Evolutionary conservation across 2,888 invertebrate genomes (phyloP), one percentile per base, ranked within the genome.

Genomic region (Urechis unicinctus): DNA sequence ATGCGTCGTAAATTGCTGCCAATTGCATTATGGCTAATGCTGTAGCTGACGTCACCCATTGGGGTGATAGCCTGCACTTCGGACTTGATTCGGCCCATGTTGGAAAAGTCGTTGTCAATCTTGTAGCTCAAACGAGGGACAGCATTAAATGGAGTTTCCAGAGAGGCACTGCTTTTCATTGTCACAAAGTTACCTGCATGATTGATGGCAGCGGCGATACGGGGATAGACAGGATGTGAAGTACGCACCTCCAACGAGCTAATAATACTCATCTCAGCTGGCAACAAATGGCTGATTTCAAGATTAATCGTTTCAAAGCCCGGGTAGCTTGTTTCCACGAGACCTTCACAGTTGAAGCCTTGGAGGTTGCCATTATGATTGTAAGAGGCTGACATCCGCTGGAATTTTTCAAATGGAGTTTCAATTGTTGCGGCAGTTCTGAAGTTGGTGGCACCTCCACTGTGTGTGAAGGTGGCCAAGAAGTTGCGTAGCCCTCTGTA

Each of bases 391-490:
- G 59, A 62, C 50, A 61, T 59, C 43, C 57, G 44, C 29, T 65
- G 60, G 57, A 61, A 62, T 6, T 61, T 63, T 22, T 43, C 17
- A 52, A 67, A 66, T 17, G 68, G 68, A n/a, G 68, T 68, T 45
- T 52, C 28, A 36, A 41, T 36, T 17, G 30, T 45, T n/a, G 53
- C 45, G 21, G 44, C 43, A 13, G 52, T 44, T 17, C 30, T n/a
- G 47, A 52, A 41, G 28, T 22, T 28, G 6, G 29, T 41, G 28
- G 36, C 31, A 13, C 22, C 25, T 21, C 47, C 46, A 24, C n/a
- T 49, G 25, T 26, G 29, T 24, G 17, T 24, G 31, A 56, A 28
- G 30, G 25, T 26, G 9, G 25, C 53, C 21, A n/a, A 45, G 24
- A 47, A 30, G 17, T 28, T n/a, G 5, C 47, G 24, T 22, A 24